A percentile compares a stretch with the other conserved stretches of the same genome.
Conservation (phyloP, 92 coral and sea anemone genomes). For the Bergia sp. region DNA sequence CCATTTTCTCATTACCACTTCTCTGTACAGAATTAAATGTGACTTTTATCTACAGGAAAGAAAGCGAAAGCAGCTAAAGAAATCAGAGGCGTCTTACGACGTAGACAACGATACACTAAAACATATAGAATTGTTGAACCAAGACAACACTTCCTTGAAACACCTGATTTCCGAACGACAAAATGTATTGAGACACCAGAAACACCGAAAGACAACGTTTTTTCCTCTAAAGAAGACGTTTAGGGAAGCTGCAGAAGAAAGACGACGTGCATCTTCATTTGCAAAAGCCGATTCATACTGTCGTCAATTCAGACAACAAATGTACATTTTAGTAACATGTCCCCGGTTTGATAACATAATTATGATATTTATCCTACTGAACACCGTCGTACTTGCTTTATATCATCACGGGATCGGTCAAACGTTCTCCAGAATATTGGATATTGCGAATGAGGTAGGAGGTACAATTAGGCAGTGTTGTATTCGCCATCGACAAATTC, state of each 20-base stretch:
- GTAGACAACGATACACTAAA: constrained; percentile 8
- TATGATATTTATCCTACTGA: constrained; percentile 39
- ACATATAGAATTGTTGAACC: neutral
- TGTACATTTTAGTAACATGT: constrained; percentile 13
- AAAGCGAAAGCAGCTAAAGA: neutral
- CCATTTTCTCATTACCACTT: neutral
- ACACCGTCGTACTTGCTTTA: constrained; percentile 49
- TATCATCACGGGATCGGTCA: constrained; percentile 42
- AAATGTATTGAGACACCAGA: neutral
- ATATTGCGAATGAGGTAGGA: constrained; percentile 47
- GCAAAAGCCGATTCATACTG: neutral
- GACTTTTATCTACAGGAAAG: neutral
- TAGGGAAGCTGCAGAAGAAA: neutral
- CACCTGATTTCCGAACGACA: neutral
- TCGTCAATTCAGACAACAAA: neutral
- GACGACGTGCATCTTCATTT: neutral
- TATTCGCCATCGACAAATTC: too few species aligned
- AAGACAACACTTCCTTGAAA: neutral
- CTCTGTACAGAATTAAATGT: neutral
- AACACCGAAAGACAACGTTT: neutral
- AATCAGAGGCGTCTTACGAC: neutral
- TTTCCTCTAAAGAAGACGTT: neutral
- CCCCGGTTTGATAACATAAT: constrained; percentile 41
- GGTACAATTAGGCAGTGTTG: neutral
- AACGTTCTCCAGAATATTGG: constrained; percentile 25